Conservation (phyloP, 2,113 vertebrate species). For the Planiliza haematocheilus region DNA sequence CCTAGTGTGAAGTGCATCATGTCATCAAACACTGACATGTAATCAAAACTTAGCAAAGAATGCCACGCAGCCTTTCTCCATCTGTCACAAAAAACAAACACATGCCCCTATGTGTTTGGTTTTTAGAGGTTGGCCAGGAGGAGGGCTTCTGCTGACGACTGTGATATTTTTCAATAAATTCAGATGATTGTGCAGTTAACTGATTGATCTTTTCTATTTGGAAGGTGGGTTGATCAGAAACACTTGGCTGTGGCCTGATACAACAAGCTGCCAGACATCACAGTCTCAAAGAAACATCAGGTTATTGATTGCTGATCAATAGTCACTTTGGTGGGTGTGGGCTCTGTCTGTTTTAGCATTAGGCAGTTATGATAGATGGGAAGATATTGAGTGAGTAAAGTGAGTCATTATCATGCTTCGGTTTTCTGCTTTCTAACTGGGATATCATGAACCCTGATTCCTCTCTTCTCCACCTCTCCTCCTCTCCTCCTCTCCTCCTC, state of each 20-base stretch:
- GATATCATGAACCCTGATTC: background rate
- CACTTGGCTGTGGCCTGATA: slow-evolving; percentile 10
- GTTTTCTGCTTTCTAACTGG: slow-evolving; percentile 9
- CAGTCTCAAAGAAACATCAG: slow-evolving; percentile 48
- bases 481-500: background rate
- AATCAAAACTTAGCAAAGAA: slow-evolving; percentile 31
- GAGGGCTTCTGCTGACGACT: background rate
- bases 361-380: slow-evolving; percentile 50
- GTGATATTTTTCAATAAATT: background rate
- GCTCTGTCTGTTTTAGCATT: slow-evolving; percentile 50
- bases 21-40: slow-evolving; percentile 46
- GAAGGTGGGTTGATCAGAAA: slow-evolving; percentile 22
- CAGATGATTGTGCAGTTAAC: slow-evolving; percentile 3
- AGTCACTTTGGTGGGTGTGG: slow-evolving; percentile 51
- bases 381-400: slow-evolving; percentile 52
- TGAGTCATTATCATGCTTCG: slow-evolving; percentile 52
- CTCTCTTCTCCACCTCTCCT: background rate
- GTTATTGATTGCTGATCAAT: slow-evolving; percentile 67
- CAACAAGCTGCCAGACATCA: slow-evolving; percentile 22
- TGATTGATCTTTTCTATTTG: slow-evolving; percentile 3
- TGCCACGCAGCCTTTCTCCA: background rate
- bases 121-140: background rate
- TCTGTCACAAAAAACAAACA: background rate
- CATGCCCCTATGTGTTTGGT: no score
- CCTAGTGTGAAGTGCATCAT: slow-evolving; percentile 72